Percentiles rank a stretch among this genome's conserved stretches.
phyloP scores from a whole-genome alignment of 2,797 vertebrate genomes.

The Selene dorsalis region DNA sequence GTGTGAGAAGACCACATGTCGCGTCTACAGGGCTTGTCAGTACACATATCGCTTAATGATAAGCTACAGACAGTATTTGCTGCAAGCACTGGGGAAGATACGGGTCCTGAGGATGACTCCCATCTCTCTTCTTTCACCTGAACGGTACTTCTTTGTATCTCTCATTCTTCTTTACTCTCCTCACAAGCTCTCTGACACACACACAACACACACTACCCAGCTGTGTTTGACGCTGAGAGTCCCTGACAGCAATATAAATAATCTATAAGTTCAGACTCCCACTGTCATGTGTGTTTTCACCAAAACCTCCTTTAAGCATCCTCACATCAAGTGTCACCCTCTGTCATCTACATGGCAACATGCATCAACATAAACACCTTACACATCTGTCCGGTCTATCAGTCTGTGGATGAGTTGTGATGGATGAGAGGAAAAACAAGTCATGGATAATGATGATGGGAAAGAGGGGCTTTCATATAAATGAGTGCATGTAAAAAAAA shows the following conservation, averaged over 20 bases:
- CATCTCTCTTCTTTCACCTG: conserved; percentile 3
- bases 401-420: conserved; percentile 26
- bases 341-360: conserved; percentile 36
- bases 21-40: conserved; percentile 55
- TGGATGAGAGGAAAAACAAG: conserved; percentile 9
- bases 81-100: conserved; percentile 34
- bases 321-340: conserved; percentile 62
- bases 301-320: conserved; percentile 55
- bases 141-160: conserved; percentile 11
- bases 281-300: conserved; percentile 41
- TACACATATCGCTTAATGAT: conserved; percentile 43
- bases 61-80: conserved; percentile 35
- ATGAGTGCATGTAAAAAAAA: background rate
- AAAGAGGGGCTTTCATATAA: conserved; percentile 36
- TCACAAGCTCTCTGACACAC: conserved; percentile 5
- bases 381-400: conserved; percentile 9
- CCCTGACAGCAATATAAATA: conserved; percentile 85
- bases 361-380: conserved; percentile 22
- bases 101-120: conserved; percentile 14
- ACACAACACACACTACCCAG: conserved; percentile 19
- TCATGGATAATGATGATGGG: background rate
- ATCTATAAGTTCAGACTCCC: conserved; percentile 79
- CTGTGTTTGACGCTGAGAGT: conserved; percentile 78
- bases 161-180: background rate
- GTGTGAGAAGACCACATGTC: conserved; percentile 45